Base-by-base conservation (phyloP, 2,797 vertebrate species). In the Channa striata region DNA sequence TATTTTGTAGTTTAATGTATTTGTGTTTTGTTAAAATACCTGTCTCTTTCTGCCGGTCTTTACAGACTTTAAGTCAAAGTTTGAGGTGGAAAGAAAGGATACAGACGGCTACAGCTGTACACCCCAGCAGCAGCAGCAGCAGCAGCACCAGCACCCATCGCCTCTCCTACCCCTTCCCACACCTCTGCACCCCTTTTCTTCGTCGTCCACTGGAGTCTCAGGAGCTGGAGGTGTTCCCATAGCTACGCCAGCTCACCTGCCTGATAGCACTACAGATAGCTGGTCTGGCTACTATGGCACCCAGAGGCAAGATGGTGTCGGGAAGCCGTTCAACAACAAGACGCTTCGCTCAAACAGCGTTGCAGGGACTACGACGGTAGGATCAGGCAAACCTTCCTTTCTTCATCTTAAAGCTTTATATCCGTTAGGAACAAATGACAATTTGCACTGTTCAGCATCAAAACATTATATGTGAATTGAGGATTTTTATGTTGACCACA, bases 321-420 rank as follows among this genome's bases (percentile, higher is more conserved):
- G 93, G 83, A 97, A 96, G 77, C 94, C 95, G 0, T 97, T 97
- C 77, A 85, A 85, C 91, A 78, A 59, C 81, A 96, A 96, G 93
- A 94, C 51, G 73, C 75, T 69, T 92, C 95, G 47, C 95, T 95
- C 58, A 99, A 99, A 87, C 96, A 96, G 77, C 96, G 98, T 69
- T 99, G 98, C 94, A 94, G 96, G 76, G 97, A 99, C 92, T 99
- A 99, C 25, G 98, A 99, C 51, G 98, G 98, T 99, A 95, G 87
- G 91, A 68, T 40, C 21, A 1, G 5, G 0, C 13, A 1, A 25
- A 39, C 6, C 0, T 37, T 39, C 1, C 5, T 19, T 42, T 12
- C 14, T 54, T 19, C 2, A n/a, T 30, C 12, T 49, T 2, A 14
- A 8, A 23, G 20, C 13, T 14, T n/a, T 59, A 43, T 59, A 37